phyloP scores from a whole-genome alignment of 2,888 invertebrate species.

The Oscheius sp. region DNA sequence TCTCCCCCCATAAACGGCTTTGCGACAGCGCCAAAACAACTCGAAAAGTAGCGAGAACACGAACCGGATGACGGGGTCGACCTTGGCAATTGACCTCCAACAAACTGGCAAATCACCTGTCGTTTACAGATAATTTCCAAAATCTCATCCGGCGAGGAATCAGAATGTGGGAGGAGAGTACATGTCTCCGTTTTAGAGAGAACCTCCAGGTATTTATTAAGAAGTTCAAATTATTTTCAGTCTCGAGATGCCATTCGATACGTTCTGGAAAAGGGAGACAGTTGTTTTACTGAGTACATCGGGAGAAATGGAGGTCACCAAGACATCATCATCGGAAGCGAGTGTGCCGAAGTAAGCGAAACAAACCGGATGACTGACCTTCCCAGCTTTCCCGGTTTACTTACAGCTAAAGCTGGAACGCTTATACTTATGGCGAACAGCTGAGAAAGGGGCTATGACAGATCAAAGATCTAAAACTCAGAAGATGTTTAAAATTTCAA shows the following conservation, averaged over 20 bases:
- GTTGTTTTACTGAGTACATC: conserved; percentile 69
- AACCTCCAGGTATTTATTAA: conserved; percentile 58
- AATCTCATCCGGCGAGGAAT: conserved; percentile 67
- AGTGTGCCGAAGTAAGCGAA: conserved; percentile 64
- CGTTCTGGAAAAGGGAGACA: conserved; percentile 68
- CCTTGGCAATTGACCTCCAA: conserved; percentile 26
- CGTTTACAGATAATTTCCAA: conserved; percentile 68
- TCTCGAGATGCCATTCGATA: conserved; percentile 59
- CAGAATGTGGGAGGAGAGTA: conserved; percentile 69
- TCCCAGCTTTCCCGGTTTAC: neutral
- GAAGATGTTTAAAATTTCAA: too few species aligned
- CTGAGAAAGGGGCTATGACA: too few species aligned
- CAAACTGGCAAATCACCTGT: neutral
- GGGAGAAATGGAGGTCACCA: conserved; percentile 69
- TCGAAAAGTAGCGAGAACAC: neutral
- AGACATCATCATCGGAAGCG: conserved; percentile 68
- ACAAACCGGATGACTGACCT: conserved; percentile 4
- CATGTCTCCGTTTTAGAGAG: conserved; percentile 67
- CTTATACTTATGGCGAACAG: too few species aligned
- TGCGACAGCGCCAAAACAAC: neutral
- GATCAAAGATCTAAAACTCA: too few species aligned
- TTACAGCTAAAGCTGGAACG: too few species aligned
- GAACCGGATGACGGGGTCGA: conserved; percentile 18
- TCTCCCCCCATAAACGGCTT: neutral
- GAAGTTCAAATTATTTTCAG: conserved; percentile 25